Evolutionary conservation across 2,113 vertebrate genomes (phyloP).

Genomic region (Tenrec ecaudatus): DNA sequence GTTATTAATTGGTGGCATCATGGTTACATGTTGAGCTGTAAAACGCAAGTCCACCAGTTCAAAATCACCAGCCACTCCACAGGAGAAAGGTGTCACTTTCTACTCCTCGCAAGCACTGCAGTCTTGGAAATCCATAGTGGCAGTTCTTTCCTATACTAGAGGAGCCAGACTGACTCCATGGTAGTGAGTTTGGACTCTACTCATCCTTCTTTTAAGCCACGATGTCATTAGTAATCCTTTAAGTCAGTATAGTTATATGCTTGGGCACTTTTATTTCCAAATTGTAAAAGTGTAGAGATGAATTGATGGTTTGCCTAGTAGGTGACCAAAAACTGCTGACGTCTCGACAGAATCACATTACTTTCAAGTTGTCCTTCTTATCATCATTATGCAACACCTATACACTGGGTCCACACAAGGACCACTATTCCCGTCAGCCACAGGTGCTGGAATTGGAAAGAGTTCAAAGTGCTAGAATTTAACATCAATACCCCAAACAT

Average conservation of each 20-base stretch:
- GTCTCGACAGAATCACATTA: neutral
- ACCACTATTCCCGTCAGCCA: constrained; percentile 3
- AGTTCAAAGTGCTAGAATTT: neutral
- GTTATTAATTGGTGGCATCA: too few relatives aligned
- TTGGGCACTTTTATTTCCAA: neutral
- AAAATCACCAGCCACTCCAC: too few relatives aligned
- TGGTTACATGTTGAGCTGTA: too few relatives aligned
- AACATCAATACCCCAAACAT: constrained; percentile 20
- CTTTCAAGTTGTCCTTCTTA: neutral
- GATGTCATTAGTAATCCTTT: neutral
- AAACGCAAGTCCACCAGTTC: too few relatives aligned
- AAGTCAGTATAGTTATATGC: neutral
- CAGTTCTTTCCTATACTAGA: too few relatives aligned
- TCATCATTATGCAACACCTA: neutral
- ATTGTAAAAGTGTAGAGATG: neutral
- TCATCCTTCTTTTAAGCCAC: neutral
- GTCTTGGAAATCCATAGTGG: too few relatives aligned
- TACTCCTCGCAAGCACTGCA: too few relatives aligned
- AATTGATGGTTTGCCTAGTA: neutral
- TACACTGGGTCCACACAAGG: neutral
- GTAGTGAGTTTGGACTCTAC: neutral
- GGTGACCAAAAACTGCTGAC: neutral
- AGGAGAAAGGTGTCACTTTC: too few relatives aligned
- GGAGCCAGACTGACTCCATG: too few relatives aligned
- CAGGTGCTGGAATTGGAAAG: constrained; percentile 12